Base-by-base conservation (phyloP, 2,797 vertebrate genomes). In the Falco columbarius region DNA sequence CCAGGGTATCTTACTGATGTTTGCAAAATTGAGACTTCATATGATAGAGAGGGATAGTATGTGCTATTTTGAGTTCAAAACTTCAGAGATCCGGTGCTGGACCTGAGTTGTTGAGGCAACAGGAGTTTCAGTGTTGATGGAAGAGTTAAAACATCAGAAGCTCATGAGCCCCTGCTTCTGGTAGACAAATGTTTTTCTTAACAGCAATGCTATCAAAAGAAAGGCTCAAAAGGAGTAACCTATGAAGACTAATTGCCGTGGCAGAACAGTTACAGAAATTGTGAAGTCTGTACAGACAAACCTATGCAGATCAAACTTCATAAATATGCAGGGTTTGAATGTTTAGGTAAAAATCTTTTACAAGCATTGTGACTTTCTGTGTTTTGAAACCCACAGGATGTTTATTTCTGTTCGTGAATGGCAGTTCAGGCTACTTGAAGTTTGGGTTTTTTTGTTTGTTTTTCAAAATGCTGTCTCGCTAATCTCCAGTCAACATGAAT, bases 301-400 rank as follows among this genome's bases (percentile, higher is more conserved):
- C 77, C 67, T 95, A 81, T 92, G 94, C 92, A 96, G 93, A 67
- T 92, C 51, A 85, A 73, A 65, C 54, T 77, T 79, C 24, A 54
- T 54, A 92, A 91, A 80, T 79, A 52, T 12, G 79, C 58, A 83
- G 83, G 36, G 75, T 93, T 96, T 94, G 89, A 87, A 81, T 83
- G 65, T 81, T 83, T 89, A 70, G 79, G 52, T 93, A 72, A 62
- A 63, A 51, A 89, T 68, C 72, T 90, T 90, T 90, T 55, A 70
- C 59, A 66, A 79, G 58, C 58, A 55, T 92, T 74, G 54, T 74
- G 68, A 91, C 67, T 86, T 70, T 59, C 21, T 23, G 71, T 75
- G 40, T 88, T 90, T 94, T 55, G 74, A 86, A 89, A 65, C 68
- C 38, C 81, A 65, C 18, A 42, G 65, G 40, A 58, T 89, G 49